A percentile compares a stretch with the other conserved stretches of the same genome.
These are phyloP conservation scores for Octonoba sinensis DNA, from an alignment of 2,888 invertebrate species.

Conservation along the genomic window DNA sequence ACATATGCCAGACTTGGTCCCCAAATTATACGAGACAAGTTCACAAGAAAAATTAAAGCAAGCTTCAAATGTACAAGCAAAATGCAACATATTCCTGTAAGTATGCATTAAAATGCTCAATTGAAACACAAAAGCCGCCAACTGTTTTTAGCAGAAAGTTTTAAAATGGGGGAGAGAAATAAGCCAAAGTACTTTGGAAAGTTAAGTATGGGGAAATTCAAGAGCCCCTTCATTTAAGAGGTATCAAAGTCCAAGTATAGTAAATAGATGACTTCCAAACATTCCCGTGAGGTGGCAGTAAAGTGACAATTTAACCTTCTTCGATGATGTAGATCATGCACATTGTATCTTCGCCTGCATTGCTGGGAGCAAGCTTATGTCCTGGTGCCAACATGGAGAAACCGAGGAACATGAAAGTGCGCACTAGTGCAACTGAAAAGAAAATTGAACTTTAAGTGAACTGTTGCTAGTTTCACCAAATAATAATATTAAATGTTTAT, in stretches of 20 bases:
- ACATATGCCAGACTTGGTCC: conserved; percentile 2
- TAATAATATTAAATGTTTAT: not conserved
- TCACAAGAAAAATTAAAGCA: conserved; percentile 10
- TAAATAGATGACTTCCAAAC: conserved; percentile 45
- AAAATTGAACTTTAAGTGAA: conserved; percentile 41
- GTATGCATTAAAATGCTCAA: conserved; percentile 2
- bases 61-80: conserved; percentile 2
- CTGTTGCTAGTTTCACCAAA: conserved; percentile 1
- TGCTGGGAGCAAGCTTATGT: conserved; percentile 81
- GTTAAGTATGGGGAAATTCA: conserved; percentile 48
- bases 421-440: conserved; percentile 81
- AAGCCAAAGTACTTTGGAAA: conserved; percentile 64
- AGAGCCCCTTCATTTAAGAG: conserved; percentile 43
- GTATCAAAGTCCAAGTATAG: conserved; percentile 8
- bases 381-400: conserved; percentile 89
- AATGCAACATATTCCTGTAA: conserved; percentile 3
- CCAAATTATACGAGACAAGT: not conserved
- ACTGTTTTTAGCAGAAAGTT: conserved; percentile 1
- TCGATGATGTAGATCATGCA: conserved; percentile 75
- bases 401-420: conserved; percentile 97
- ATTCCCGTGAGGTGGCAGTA: conserved; percentile 16
- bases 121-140: conserved; percentile 25
- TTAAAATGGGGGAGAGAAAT: conserved; percentile 13
- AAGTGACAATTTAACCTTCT: conserved; percentile 30
- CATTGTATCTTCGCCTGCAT: conserved; percentile 75